Conservation (phyloP, 2,113 vertebrate species). For the Corythornis madagascariensis region DNA sequence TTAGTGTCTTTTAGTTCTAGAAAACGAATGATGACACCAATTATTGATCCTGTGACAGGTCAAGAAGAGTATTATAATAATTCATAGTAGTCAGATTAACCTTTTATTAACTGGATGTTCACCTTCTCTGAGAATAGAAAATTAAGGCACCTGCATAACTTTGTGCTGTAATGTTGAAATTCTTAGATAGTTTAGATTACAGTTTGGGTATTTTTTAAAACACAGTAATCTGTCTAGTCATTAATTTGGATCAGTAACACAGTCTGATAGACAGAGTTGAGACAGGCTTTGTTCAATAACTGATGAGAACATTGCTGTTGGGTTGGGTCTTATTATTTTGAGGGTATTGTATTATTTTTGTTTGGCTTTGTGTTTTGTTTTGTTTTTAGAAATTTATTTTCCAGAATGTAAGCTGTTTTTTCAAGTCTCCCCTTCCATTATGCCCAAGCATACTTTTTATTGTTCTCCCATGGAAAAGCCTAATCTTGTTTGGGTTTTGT, state of each 20-base stretch:
- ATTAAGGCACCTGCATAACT: not conserved
- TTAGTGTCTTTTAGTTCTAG: constrained; percentile 25
- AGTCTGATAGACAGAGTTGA: not conserved
- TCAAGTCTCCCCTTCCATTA: not conserved
- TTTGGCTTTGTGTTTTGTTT: not conserved
- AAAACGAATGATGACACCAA: constrained; percentile 64
- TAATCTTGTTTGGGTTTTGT: not conserved
- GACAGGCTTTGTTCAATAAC: not conserved
- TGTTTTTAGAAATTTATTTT: rapidly evolving
- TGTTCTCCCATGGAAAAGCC: not conserved
- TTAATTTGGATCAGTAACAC: constrained; percentile 16
- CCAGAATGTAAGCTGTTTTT: not conserved
- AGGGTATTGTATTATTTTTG: not conserved
- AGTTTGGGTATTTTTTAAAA: constrained; percentile 36
- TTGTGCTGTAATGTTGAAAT: not conserved
- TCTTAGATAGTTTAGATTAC: not conserved
- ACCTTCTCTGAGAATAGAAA: constrained; percentile 29
- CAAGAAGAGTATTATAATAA: constrained; percentile 65
- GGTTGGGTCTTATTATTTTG: rapidly evolving
- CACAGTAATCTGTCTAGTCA: not conserved
- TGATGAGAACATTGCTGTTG: not conserved
- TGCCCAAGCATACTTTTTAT: not conserved
- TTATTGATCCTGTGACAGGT: constrained; percentile 56
- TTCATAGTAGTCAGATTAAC: constrained; percentile 59
- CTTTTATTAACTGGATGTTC: constrained; percentile 63